Conservation (phyloP, 2,113 vertebrate genomes). For the Monopterus albus region DNA sequence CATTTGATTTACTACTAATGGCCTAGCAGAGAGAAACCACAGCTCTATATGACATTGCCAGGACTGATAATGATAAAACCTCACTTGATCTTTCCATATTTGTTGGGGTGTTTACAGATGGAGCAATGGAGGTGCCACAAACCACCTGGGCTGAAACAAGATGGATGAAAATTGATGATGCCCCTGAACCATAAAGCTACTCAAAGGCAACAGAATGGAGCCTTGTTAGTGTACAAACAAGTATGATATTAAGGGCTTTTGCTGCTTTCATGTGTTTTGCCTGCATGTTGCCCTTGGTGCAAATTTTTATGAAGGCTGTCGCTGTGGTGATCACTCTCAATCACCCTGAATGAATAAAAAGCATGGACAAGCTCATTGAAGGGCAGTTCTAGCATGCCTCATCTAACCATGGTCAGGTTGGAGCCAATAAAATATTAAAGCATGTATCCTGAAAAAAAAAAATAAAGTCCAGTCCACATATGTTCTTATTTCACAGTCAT, state of each 20-base stretch:
- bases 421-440: no score
- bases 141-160: constrained; percentile 45
- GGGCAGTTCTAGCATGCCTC: not conserved
- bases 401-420: constrained; percentile 14
- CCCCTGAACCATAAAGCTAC: constrained; percentile 30
- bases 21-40: constrained; percentile 16
- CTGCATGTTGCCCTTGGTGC: constrained; percentile 22
- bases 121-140: constrained; percentile 1
- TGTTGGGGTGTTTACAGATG: constrained; percentile 40
- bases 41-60: constrained; percentile 49
- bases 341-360: constrained; percentile 19
- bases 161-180: constrained; percentile 49
- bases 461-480: not conserved
- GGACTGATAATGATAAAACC: constrained; percentile 51
- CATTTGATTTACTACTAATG: constrained; percentile 63
- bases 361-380: not conserved
- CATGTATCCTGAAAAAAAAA: not conserved
- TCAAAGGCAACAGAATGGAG: constrained; percentile 32
- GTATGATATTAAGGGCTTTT: constrained; percentile 13
- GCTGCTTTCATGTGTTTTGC: not conserved
- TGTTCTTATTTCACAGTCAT: no score
- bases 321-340: constrained; percentile 14
- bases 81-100: constrained; percentile 43
- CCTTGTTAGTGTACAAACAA: constrained; percentile 3
- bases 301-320: not conserved